These are phyloP conservation scores for Danaus chrysippus DNA, from an alignment of 2,888 invertebrate genomes.

Conservation along the genomic window DNA sequence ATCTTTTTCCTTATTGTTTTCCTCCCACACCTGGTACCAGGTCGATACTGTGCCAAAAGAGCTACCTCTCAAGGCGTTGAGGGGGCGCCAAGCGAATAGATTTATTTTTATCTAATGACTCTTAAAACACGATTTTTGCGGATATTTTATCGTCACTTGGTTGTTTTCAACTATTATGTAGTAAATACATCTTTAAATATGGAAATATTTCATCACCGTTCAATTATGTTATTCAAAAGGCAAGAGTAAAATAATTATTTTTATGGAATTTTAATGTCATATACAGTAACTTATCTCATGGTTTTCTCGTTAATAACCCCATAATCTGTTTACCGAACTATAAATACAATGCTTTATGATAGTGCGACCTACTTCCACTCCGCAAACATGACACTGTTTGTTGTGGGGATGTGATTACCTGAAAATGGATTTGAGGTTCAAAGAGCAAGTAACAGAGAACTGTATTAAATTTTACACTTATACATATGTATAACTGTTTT, in stretches of 20 bases:
- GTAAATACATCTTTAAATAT: too few relatives aligned
- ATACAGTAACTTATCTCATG: background rate
- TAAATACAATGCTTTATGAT: conserved; percentile 19
- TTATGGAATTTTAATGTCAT: background rate
- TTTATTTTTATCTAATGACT: conserved; percentile 28
- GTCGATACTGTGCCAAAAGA: conserved; percentile 48
- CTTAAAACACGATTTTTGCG: background rate
- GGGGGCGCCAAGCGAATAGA: conserved; percentile 37
- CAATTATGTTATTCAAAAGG: too few relatives aligned
- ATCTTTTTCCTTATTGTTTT: conserved; percentile 27
- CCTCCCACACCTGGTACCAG: conserved; percentile 46
- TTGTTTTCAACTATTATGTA: too few relatives aligned
- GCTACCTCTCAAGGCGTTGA: conserved; percentile 52
- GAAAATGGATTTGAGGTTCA: background rate
- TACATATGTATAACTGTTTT: too few relatives aligned
- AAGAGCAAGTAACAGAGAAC: background rate
- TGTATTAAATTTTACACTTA: too few relatives aligned
- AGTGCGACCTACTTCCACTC: conserved; percentile 22
- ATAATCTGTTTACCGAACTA: conserved; percentile 19
- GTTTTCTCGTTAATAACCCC: background rate
- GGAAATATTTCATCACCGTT: too few relatives aligned
- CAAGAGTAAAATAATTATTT: background rate
- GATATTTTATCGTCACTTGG: background rate
- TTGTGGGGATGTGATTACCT: conserved; percentile 12
- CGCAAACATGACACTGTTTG: conserved; percentile 24